A percentile compares a stretch with the other conserved stretches of the same genome.
Conservation (phyloP, 2,797 vertebrate genomes). For the Coreius guichenoti region DNA sequence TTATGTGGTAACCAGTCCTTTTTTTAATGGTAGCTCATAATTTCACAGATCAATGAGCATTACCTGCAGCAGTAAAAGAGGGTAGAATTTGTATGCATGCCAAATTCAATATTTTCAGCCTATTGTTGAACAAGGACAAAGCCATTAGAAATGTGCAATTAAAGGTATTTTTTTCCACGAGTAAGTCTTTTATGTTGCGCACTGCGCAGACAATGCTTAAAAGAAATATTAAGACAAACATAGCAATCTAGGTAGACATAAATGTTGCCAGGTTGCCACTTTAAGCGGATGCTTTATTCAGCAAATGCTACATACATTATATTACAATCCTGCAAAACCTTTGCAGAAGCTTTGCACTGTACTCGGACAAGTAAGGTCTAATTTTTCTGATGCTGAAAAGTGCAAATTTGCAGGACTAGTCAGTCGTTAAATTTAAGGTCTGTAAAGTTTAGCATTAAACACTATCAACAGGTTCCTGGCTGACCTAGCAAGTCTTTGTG, state of each 20-base stretch:
- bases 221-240: conserved; percentile 13
- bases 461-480: conserved; percentile 8
- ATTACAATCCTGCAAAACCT: not conserved
- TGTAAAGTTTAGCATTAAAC: not conserved
- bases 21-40: conserved; percentile 78
- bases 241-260: not conserved
- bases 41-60: conserved; percentile 83
- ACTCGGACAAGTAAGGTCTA: not conserved
- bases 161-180: not conserved
- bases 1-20: conserved; percentile 69
- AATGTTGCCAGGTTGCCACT: not conserved
- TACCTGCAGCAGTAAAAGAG: conserved; percentile 73
- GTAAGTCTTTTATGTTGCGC: conserved; percentile 10
- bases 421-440: not conserved
- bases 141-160: conserved; percentile 44
- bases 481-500: conserved; percentile 9
- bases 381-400: conserved; percentile 1
- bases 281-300: not conserved
- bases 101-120: conserved; percentile 76
- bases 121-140: conserved; percentile 69
- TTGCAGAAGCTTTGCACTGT: not conserved
- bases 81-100: conserved; percentile 72
- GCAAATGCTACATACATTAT: not conserved
- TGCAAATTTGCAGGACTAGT: not conserved
- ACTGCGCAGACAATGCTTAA: conserved; percentile 12